Evolutionary conservation across 1,140 invertebrate species (phyloP).

Genomic region (Philopotamus ludificatus): DNA sequence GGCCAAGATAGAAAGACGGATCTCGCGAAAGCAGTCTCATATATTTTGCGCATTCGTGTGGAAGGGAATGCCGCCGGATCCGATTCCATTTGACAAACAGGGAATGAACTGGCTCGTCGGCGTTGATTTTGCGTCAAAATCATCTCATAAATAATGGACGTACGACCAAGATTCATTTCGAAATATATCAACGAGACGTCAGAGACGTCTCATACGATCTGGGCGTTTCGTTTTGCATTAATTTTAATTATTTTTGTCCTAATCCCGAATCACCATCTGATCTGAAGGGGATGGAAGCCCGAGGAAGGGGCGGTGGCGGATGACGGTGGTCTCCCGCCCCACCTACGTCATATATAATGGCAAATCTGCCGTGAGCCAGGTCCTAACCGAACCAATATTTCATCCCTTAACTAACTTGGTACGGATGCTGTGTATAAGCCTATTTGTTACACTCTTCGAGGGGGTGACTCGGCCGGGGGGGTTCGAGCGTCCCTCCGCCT

Average conservation of each 20-base stretch:
- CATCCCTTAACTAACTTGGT: slow-evolving; percentile 43
- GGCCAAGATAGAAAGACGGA: slow-evolving; percentile 32
- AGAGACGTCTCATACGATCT: too few relatives aligned
- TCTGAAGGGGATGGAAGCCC: background rate
- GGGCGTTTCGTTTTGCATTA: too few relatives aligned
- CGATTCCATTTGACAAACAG: slow-evolving; percentile 39
- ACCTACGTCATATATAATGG: slow-evolving; percentile 42
- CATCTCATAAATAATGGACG: slow-evolving; percentile 3
- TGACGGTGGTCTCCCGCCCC: slow-evolving; percentile 11
- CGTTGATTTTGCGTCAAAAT: background rate
- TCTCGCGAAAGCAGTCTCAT: slow-evolving; percentile 31
- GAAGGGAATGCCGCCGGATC: slow-evolving; percentile 33
- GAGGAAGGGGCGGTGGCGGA: slow-evolving; percentile 1
- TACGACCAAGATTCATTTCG: background rate
- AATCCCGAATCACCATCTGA: slow-evolving; percentile 17
- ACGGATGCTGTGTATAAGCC: slow-evolving; percentile 40
- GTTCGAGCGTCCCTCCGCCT: too few relatives aligned
- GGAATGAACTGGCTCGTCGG: slow-evolving; percentile 17
- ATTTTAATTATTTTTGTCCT: too few relatives aligned
- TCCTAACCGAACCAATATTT: slow-evolving; percentile 43
- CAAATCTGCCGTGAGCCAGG: slow-evolving; percentile 43
- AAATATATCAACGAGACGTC: background rate
- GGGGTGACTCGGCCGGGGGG: too few relatives aligned
- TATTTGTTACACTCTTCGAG: slow-evolving; percentile 41
- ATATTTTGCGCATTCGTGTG: slow-evolving; percentile 40